Conservation (phyloP, 2,797 vertebrate species). For the Amphiprion clarkii region DNA sequence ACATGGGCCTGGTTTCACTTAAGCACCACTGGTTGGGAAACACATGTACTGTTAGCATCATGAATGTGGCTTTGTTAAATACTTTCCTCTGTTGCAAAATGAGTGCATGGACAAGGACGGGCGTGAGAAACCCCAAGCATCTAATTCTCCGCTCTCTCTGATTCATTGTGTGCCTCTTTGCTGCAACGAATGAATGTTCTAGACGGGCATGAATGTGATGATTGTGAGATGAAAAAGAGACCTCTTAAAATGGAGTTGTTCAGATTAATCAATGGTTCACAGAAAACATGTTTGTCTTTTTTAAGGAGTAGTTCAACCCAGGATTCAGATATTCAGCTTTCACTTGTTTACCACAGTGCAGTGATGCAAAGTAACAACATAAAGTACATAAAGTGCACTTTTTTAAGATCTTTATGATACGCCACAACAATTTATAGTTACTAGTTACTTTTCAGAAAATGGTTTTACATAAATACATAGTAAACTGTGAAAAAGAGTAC, state of each 20-base stretch:
- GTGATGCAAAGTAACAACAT: neutral
- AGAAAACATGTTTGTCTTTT: neutral
- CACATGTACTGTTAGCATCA: conserved; percentile 70
- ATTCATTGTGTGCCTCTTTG: conserved; percentile 30
- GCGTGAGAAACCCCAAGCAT: conserved; percentile 45
- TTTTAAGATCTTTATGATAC: too few relatives aligned
- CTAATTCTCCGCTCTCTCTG: conserved; percentile 32
- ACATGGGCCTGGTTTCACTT: conserved; percentile 77
- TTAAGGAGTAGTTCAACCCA: neutral
- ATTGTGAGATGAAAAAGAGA: neutral
- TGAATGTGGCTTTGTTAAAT: conserved; percentile 78
- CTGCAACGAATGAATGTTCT: neutral
- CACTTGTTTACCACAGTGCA: neutral
- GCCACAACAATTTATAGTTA: neutral
- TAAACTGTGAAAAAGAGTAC: too few relatives aligned
- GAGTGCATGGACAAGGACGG: conserved; percentile 45
- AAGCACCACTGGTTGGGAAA: conserved; percentile 71
- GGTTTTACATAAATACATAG: too few relatives aligned
- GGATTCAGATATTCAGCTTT: neutral
- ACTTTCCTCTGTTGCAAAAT: conserved; percentile 59
- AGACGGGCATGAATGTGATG: neutral
- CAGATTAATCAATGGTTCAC: too few relatives aligned
- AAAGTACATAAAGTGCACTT: too few relatives aligned
- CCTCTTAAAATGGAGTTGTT: neutral
- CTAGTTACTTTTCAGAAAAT: too few relatives aligned